Percentiles rank a stretch among this genome's conserved stretches.
Evolutionary conservation across 92 coral and sea anemone species (phyloP).

Genomic region (Siderastrea radians): DNA sequence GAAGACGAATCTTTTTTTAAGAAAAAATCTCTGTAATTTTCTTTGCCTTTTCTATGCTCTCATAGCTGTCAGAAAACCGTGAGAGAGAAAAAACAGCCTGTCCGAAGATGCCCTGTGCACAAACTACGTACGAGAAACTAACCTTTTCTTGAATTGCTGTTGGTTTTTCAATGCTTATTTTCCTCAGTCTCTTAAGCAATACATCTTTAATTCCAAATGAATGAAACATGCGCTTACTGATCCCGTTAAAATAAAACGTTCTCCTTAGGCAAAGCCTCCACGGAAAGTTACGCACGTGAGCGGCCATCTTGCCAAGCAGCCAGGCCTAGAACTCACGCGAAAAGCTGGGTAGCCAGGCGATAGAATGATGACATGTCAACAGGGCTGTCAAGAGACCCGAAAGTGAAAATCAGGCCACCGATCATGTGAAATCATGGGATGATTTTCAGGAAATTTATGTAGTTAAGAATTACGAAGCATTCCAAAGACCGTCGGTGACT

Average conservation of each 20-base stretch:
- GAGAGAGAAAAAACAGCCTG: too few species aligned
- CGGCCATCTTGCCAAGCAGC: slow-evolving; percentile 76
- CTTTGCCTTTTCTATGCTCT: too few species aligned
- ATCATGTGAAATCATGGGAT: not conserved
- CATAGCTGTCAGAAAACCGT: too few species aligned
- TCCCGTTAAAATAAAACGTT: slow-evolving; percentile 12
- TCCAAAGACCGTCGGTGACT: not conserved
- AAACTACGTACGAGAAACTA: not conserved
- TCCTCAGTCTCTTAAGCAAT: slow-evolving; percentile 68
- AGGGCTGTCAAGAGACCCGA: not conserved
- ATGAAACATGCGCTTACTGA: slow-evolving; percentile 67
- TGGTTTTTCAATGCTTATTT: slow-evolving; percentile 64
- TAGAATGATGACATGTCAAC: slow-evolving; percentile 35
- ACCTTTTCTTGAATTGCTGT: slow-evolving; percentile 91
- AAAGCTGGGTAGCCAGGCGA: slow-evolving; percentile 32
- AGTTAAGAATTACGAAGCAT: not conserved
- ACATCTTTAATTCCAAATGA: slow-evolving; percentile 70
- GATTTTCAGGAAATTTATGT: not conserved
- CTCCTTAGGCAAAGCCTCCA: not conserved
- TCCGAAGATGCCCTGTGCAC: too few species aligned
- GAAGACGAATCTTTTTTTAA: too few species aligned
- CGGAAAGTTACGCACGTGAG: not conserved
- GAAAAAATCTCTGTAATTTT: too few species aligned
- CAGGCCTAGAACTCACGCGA: not conserved
- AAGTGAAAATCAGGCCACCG: not conserved